Evolutionary conservation across 2,797 vertebrate species (phyloP).

Genomic region (Odontamblyopus rebecca): DNA sequence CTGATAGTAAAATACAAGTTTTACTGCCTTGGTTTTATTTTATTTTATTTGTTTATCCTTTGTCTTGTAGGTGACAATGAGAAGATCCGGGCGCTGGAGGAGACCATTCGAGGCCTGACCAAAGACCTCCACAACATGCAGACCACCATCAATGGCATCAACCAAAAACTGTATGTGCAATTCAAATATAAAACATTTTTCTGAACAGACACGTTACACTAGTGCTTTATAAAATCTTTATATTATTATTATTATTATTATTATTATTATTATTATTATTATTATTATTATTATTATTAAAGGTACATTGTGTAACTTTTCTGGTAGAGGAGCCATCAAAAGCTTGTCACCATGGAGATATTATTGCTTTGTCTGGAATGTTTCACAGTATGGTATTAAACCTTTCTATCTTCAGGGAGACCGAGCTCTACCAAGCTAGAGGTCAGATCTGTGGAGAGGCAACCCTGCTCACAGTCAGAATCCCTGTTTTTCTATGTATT

Average conservation of each 20-base stretch:
- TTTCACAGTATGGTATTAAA: no score
- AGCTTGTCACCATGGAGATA: no score
- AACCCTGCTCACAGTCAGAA: no score
- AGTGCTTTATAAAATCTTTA: neutral
- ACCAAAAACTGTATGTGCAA: slow-evolving; percentile 70
- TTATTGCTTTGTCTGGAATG: no score
- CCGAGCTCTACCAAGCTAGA: no score
- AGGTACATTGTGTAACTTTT: no score
- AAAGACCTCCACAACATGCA: slow-evolving; percentile 85
- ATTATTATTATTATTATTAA: neutral
- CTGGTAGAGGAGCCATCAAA: no score
- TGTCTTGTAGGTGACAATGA: slow-evolving; percentile 76
- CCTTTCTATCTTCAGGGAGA: no score
- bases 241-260: neutral
- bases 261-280: neutral
- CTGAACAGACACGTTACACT: neutral
- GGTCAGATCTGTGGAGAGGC: no score
- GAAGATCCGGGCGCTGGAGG: slow-evolving; percentile 85
- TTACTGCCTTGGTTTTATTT: neutral
- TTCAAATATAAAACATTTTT: neutral
- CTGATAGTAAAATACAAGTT: no score
- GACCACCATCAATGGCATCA: slow-evolving; percentile 76
- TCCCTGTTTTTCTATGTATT: no score
- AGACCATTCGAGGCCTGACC: slow-evolving; percentile 83
- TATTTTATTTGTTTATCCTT: neutral